Evolutionary conservation across 2,113 vertebrate species (phyloP).

Genomic region (Himantopus leucocephalus): DNA sequence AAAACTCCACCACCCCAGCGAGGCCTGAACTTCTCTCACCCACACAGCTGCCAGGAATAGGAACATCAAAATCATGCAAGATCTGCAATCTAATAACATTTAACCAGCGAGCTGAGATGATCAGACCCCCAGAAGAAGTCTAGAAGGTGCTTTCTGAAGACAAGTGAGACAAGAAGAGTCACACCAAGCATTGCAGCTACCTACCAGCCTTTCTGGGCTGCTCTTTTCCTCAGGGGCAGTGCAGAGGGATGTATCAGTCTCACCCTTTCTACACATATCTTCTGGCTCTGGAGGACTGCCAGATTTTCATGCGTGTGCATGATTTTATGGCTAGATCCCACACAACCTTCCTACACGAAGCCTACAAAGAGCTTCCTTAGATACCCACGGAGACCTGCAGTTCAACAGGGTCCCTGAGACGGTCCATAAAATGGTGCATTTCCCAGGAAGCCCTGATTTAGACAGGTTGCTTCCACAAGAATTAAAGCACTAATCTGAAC

Average conservation of each 20-base stretch:
- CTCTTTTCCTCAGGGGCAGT: neutral
- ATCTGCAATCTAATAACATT: neutral
- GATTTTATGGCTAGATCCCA: neutral
- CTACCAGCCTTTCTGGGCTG: neutral
- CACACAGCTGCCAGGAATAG: neutral
- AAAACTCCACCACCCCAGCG: neutral
- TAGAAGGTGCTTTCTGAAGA: neutral
- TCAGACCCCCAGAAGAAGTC: neutral
- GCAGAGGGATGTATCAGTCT: neutral
- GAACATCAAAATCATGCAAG: neutral
- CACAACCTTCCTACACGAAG: neutral
- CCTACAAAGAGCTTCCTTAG: neutral
- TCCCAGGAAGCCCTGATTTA: neutral
- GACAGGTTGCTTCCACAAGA: neutral
- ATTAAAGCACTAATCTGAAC: neutral
- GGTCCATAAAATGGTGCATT: neutral
- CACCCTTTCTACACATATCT: neutral
- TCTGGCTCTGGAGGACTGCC: neutral
- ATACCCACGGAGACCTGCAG: neutral
- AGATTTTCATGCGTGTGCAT: accelerated
- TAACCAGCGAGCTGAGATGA: neutral
- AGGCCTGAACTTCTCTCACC: neutral
- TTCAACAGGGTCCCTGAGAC: neutral
- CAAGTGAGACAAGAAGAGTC: neutral
- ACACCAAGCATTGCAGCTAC: neutral